A percentile compares a stretch with the other conserved stretches of the same genome.
Evolutionary conservation across 1,140 invertebrate genomes (phyloP).

Genomic region (Paraescarpia echinospica): DNA sequence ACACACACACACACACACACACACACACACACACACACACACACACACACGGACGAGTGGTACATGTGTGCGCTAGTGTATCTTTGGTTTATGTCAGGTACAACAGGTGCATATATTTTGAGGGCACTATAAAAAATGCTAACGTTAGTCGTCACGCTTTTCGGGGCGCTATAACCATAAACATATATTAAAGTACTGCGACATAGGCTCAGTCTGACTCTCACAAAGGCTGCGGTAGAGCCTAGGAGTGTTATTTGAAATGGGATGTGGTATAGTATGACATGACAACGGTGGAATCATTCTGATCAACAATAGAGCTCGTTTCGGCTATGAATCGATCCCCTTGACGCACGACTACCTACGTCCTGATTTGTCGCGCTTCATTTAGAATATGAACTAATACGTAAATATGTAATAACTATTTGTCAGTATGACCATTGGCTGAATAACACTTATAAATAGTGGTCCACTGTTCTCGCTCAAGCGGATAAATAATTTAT

Average conservation of each 20-base stretch:
- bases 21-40: too few species aligned
- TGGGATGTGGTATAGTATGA: background rate
- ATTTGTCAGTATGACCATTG: background rate
- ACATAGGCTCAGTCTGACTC: background rate
- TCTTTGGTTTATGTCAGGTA: too few species aligned
- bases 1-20: too few species aligned
- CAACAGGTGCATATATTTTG: too few species aligned
- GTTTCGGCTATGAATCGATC: background rate
- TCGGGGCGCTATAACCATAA: too few species aligned
- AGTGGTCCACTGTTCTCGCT: too few species aligned
- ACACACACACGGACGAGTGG: too few species aligned
- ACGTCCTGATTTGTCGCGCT: background rate
- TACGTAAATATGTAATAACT: background rate
- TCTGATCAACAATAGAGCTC: background rate
- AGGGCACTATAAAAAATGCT: too few species aligned
- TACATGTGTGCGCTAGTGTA: too few species aligned
- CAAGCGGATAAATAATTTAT: too few species aligned
- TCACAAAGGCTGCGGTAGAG: background rate
- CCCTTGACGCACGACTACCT: background rate
- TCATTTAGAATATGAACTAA: background rate
- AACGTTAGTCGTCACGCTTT: too few species aligned
- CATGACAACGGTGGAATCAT: background rate
- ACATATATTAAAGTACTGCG: background rate
- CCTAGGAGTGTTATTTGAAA: background rate
- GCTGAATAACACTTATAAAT: background rate